phyloP scores from a whole-genome alignment of 2,888 invertebrate species.

The Pammene fasciana region DNA sequence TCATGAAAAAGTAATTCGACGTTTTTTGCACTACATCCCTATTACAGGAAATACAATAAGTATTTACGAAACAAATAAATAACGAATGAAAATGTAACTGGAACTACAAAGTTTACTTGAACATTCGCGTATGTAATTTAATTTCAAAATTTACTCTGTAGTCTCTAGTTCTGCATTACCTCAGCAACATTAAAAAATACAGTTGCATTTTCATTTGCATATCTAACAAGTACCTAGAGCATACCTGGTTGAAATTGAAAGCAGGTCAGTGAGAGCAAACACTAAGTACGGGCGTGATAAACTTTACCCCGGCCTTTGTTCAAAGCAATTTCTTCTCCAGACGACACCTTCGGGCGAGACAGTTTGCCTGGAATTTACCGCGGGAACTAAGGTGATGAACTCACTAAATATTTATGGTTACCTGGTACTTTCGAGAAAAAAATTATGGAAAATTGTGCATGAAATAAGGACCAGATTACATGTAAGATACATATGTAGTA shows the following conservation, averaged over 20 bases:
- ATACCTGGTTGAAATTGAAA: conserved; percentile 34
- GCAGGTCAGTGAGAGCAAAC: conserved; percentile 38
- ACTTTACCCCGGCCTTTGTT: conserved; percentile 33
- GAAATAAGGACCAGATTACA: neutral
- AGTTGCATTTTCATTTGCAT: conserved; percentile 38
- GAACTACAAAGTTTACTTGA: neutral
- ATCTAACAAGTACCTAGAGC: conserved; percentile 28
- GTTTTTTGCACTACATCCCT: neutral
- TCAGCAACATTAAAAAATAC: conserved; percentile 7
- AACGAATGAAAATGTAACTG: neutral
- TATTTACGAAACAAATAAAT: neutral
- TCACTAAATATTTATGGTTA: conserved; percentile 25
- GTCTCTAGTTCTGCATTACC: neutral
- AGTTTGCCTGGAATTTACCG: conserved; percentile 27
- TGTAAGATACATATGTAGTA: too few species aligned
- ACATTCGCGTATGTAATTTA: neutral
- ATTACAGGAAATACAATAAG: neutral
- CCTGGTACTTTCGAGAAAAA: neutral
- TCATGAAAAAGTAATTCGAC: too few species aligned
- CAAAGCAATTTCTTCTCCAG: conserved; percentile 33
- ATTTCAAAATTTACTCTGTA: neutral
- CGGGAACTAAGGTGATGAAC: conserved; percentile 22
- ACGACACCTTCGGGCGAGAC: conserved; percentile 19
- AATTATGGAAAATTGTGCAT: neutral
- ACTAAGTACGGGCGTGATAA: conserved; percentile 33